phyloP scores from a whole-genome alignment of 2,888 invertebrate genomes.

The Ichneumon xanthorius region DNA sequence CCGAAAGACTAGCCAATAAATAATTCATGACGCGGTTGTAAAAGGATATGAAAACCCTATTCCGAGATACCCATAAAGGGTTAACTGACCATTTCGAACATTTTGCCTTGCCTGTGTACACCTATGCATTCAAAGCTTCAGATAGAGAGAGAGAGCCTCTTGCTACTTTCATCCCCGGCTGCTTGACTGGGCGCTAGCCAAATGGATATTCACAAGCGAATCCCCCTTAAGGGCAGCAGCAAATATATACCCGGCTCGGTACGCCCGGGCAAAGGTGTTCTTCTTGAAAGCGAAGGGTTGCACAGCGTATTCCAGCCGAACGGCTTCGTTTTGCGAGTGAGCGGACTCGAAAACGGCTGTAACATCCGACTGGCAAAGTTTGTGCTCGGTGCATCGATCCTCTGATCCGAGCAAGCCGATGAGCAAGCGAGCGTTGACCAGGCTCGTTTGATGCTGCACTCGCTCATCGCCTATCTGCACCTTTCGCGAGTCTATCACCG shows the following conservation, averaged over 20 bases:
- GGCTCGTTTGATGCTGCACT: conserved; percentile 7
- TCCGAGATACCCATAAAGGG: not conserved
- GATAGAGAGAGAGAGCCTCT: not conserved
- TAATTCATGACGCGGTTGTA: not conserved
- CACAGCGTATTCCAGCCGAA: conserved; percentile 40
- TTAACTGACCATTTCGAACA: not conserved
- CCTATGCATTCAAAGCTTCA: not conserved
- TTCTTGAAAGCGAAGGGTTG: conserved; percentile 33
- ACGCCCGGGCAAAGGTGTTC: conserved; percentile 38
- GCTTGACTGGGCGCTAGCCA: not conserved
- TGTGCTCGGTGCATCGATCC: conserved; percentile 32
- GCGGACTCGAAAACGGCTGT: conserved; percentile 26
- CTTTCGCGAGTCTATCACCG: conserved; percentile 4
- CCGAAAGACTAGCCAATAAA: not conserved
- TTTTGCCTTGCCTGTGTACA: conserved; percentile 3
- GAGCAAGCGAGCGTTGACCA: conserved; percentile 22
- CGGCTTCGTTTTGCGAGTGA: conserved; percentile 37
- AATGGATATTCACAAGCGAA: conserved; percentile 24
- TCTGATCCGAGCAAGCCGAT: conserved; percentile 18
- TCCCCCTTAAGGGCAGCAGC: conserved; percentile 26
- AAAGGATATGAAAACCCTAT: not conserved
- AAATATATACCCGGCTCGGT: conserved; percentile 18
- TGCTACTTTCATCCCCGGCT: conserved; percentile 15
- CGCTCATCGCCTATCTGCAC: not conserved
- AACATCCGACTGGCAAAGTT: conserved; percentile 12